phyloP scores from a whole-genome alignment of 2,888 invertebrate genomes.

The Selenia dentaria region DNA sequence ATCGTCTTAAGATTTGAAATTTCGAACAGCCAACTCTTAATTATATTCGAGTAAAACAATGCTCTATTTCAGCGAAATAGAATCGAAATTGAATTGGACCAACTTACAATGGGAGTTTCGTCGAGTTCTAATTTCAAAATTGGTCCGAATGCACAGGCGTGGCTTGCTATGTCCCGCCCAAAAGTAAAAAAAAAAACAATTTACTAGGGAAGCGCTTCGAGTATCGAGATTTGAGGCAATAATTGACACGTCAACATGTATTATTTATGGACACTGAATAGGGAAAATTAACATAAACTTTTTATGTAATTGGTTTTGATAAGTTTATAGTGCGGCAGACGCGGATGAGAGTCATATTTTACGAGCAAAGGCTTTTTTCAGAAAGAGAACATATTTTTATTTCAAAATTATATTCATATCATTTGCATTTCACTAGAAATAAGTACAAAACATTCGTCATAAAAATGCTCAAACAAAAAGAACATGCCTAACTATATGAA shows the following conservation, averaged over 20 bases:
- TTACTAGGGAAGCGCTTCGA: constrained; percentile 57
- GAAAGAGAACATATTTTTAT: no score
- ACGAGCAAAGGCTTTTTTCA: constrained; percentile 38
- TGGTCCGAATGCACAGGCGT: constrained; percentile 58
- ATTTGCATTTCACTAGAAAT: no score
- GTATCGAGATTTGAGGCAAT: constrained; percentile 55
- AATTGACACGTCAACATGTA: constrained; percentile 78
- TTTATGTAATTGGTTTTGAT: constrained; percentile 76
- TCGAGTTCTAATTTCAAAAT: constrained; percentile 50
- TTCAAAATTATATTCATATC: no score
- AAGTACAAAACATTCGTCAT: no score
- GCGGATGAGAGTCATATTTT: constrained; percentile 59
- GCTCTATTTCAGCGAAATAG: constrained; percentile 40
- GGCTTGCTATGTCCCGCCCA: constrained; percentile 59
- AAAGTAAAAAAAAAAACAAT: constrained; percentile 50
- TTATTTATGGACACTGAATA: constrained; percentile 71
- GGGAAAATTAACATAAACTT: constrained; percentile 74
- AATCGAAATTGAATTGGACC: constrained; percentile 26
- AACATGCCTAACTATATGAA: no score
- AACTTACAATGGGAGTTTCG: constrained; percentile 49
- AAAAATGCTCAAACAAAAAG: no score
- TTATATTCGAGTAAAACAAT: constrained; percentile 33
- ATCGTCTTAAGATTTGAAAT: constrained; percentile 39
- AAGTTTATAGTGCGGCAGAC: constrained; percentile 63
- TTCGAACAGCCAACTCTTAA: constrained; percentile 14